Percentiles rank a stretch among this genome's conserved stretches.
Conservation (phyloP, 2,797 vertebrate genomes). For the Danio tinwini region DNA sequence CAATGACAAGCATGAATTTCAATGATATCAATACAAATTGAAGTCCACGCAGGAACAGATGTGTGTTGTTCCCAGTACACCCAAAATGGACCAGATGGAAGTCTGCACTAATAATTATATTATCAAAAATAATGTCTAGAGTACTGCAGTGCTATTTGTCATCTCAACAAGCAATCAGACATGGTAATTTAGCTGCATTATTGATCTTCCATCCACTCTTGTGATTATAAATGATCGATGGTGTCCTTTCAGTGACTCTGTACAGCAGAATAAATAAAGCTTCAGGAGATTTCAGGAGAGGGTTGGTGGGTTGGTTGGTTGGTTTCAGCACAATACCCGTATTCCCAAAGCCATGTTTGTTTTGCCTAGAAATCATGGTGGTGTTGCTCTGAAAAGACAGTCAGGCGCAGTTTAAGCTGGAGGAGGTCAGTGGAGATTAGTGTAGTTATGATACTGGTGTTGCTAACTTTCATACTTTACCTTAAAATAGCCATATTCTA, state of each 20-base stretch:
- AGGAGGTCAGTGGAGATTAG: neutral
- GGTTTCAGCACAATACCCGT: neutral
- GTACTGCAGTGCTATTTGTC: neutral
- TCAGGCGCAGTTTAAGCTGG: constrained; percentile 21
- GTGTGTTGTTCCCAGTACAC: neutral
- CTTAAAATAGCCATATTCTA: too few species aligned
- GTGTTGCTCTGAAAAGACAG: constrained; percentile 11
- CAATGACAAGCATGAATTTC: neutral
- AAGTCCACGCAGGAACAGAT: neutral
- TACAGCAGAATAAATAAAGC: neutral
- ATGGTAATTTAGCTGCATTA: neutral
- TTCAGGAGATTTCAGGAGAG: neutral
- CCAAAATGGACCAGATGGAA: neutral
- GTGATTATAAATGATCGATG: neutral
- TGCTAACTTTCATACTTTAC: too few species aligned
- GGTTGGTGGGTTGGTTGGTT: neutral
- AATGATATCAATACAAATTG: neutral
- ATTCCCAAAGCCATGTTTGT: constrained; percentile 26
- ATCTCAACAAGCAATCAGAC: neutral
- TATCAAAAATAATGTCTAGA: neutral
- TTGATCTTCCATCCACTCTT: neutral
- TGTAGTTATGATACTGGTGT: too few species aligned
- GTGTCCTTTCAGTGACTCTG: neutral
- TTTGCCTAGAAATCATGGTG: constrained; percentile 12
- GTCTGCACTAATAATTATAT: neutral